A percentile compares a stretch with the other conserved stretches of the same genome.
Evolutionary conservation across 2,797 vertebrate genomes (phyloP).

Genomic region (Coreius guichenoti): DNA sequence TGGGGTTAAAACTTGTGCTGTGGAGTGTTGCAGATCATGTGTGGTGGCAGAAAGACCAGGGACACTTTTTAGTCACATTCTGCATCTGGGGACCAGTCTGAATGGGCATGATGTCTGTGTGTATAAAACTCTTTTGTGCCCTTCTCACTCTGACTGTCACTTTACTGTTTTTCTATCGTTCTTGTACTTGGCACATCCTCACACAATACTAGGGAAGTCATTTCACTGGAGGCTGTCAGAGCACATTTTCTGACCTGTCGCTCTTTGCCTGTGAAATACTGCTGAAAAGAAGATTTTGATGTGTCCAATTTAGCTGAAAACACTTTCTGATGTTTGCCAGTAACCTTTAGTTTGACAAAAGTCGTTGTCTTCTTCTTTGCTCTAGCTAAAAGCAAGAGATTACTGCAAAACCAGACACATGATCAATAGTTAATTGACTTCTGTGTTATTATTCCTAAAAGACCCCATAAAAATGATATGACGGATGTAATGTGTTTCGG

Average conservation of each 20-base stretch:
- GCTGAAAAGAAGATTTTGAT: slow-evolving; percentile 48
- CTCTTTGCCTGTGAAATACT: slow-evolving; percentile 29
- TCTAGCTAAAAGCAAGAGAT: neutral
- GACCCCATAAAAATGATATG: neutral
- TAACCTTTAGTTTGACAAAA: slow-evolving; percentile 2
- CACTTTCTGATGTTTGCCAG: slow-evolving; percentile 29
- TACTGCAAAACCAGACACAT: neutral
- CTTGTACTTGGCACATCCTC: slow-evolving; percentile 41
- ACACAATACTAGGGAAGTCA: slow-evolving; percentile 32
- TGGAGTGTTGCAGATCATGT: neutral
- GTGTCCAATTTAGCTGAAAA: slow-evolving; percentile 23
- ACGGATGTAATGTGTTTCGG: neutral
- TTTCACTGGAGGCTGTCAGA: slow-evolving; percentile 26
- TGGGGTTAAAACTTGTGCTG: neutral
- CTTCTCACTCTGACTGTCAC: neutral
- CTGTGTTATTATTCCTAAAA: neutral
- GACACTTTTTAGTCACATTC: neutral
- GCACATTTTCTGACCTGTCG: slow-evolving; percentile 34
- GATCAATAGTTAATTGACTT: neutral
- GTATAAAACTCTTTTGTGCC: neutral
- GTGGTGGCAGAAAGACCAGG: neutral
- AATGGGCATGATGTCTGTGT: neutral
- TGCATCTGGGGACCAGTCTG: neutral
- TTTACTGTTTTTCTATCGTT: slow-evolving; percentile 9
- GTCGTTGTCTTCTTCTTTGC: neutral